Percentiles rank a stretch among this genome's conserved stretches.
These are phyloP conservation scores for Sphaerophoria taeniata DNA, from an alignment of 2,888 invertebrate species.

Conservation along the genomic window DNA sequence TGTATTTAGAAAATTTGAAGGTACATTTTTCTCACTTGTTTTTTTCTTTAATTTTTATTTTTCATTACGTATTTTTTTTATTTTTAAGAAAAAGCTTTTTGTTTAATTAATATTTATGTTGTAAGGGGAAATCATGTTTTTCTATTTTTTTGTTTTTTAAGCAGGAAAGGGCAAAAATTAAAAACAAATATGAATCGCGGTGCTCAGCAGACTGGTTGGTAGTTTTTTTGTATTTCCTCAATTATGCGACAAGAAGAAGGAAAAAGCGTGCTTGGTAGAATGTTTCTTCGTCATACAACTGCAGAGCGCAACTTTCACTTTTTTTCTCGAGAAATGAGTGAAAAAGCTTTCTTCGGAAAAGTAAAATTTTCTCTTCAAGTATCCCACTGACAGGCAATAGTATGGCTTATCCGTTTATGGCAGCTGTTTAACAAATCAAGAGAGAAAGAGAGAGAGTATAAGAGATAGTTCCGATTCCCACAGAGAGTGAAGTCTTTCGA, in stretches of 20 bases:
- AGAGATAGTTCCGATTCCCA: background rate
- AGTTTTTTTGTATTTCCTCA: slow-evolving; percentile 19
- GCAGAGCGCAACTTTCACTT: slow-evolving; percentile 62
- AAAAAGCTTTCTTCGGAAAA: slow-evolving; percentile 50
- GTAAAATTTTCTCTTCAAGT: slow-evolving; percentile 26
- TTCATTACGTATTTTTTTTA: background rate
- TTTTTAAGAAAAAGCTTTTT: background rate
- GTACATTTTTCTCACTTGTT: slow-evolving; percentile 17
- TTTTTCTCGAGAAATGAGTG: slow-evolving; percentile 22
- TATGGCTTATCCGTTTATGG: background rate
- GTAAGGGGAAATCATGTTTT: background rate
- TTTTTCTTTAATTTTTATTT: background rate
- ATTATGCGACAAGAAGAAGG: slow-evolving; percentile 42
- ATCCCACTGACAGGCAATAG: background rate
- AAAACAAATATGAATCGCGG: slow-evolving; percentile 51
- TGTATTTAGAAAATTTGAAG: background rate
- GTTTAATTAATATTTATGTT: background rate
- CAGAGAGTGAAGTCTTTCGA: background rate
- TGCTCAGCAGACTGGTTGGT: slow-evolving; percentile 48
- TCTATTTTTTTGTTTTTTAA: background rate
- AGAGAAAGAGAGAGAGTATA: background rate
- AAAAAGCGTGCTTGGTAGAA: slow-evolving; percentile 25
- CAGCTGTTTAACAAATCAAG: background rate
- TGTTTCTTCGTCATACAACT: slow-evolving; percentile 2
- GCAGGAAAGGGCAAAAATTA: slow-evolving; percentile 52